Base-by-base conservation (phyloP, 2,797 vertebrate genomes). In the Champsocephalus esox region DNA sequence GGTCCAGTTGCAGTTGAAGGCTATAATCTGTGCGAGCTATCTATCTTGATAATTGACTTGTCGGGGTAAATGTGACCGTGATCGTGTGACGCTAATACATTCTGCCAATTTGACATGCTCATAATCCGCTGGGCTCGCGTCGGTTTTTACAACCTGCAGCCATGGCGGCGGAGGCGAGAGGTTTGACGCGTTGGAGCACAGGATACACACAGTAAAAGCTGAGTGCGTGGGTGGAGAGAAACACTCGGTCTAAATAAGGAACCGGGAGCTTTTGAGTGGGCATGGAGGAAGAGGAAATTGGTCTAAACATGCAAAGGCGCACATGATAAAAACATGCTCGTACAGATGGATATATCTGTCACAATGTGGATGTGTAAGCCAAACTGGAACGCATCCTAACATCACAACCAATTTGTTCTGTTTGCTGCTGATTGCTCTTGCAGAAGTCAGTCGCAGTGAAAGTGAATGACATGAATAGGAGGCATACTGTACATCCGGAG, bases 41-140 rank as follows among this genome's bases (percentile, higher is more conserved):
- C 83, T 83, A 59, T 92, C 84, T 83, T 72, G 79, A 83, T 91
- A 87, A 89, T 84, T 87, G 87, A 91, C 85, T 69, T 56, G 68
- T 55, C 51, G 72, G 70, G 77, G 74, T 70, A 80, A 87, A 90
- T 57, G 85, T 80, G 84, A 78, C n/a, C 46, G 79, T 46, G 87
- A 86, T 87, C 59, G 83, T 48, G 63, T 69, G 80, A 87, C 10
- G 82, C 80, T 88, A 86, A 90, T 84, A 84, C 80, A 75, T 90
- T 87, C 80, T 83, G 76, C 84, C 87, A 88, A 86, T 85, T 78
- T 83, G 76, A 87, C 76, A 55, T 38, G 51, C 79, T 82, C 78
- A 66, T 87, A 87, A 88, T 85, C 81, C 59, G 11, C 65, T 11
- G 62, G 66, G 80, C 73, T 82, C 13, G n/a, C 13, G 57, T 81